A percentile compares a stretch with the other conserved stretches of the same genome.
These are phyloP conservation scores for Upupa epops DNA, from an alignment of 2,113 vertebrate genomes.

Conservation along the genomic window DNA sequence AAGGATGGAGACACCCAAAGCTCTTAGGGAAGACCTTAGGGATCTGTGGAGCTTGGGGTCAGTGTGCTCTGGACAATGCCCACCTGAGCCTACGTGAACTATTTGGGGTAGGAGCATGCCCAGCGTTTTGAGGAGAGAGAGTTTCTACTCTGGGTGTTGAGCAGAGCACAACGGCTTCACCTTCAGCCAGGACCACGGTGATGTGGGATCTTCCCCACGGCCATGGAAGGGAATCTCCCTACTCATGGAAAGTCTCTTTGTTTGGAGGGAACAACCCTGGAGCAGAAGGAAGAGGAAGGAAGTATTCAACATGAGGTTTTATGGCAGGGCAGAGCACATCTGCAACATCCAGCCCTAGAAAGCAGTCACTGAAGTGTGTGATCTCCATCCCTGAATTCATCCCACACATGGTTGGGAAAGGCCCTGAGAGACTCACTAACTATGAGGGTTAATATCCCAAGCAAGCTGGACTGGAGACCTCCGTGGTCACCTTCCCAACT, in stretches of 20 bases:
- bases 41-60: no score
- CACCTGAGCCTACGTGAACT: no score
- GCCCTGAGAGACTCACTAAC: background rate
- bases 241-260: background rate
- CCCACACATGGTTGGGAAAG: background rate
- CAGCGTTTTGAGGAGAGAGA: no score
- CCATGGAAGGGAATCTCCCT: background rate
- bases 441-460: background rate
- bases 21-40: no score
- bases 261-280: fast-evolving
- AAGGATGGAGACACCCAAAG: no score
- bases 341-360: background rate
- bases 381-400: background rate
- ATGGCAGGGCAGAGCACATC: background rate
- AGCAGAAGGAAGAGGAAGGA: background rate
- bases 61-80: no score
- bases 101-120: no score
- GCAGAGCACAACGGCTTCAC: no score
- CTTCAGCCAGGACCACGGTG: no score
- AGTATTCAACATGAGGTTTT: background rate
- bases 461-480: background rate
- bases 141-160: no score
- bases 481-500: background rate
- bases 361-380: background rate
- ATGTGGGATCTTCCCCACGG: background rate